Evolutionary conservation across 2,797 vertebrate genomes (phyloP), one percentile per base, ranked within the genome.

Genomic region (Zalophus californianus): DNA sequence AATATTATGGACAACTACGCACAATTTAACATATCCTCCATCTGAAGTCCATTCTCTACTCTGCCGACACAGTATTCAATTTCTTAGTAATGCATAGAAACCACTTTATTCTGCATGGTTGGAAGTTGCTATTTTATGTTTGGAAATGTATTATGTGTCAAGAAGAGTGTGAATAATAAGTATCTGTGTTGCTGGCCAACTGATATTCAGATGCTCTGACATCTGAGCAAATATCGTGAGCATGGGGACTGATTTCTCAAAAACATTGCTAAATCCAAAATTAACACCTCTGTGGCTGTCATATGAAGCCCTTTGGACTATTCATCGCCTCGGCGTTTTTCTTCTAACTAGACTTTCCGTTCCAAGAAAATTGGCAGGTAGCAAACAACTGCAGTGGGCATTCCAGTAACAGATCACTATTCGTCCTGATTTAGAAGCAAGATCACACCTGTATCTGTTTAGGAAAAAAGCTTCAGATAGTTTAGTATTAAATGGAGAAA

Each of bases 91-190:
- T 85, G 79, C 56, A 82, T 50, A 62, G 92, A 83, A 97, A 94
- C 64, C 58, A 85, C 91, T 97, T 97, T 78, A 96, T 97, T 97
- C 90, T 86, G 85, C 90, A 83, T 58, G 79, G 87, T 21, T 92
- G 78, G 44, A 96, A 83, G 91, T 84, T 97, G 92, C 87, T 96
- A 60, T 89, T 97, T 97, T 97, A 91, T 95, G 90, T 95, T 96
- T 95, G 44, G 77, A 95, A 94, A 92, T 96, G 62, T 54, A 96
- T 97, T 79, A 88, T 70, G 78, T 94, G 92, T 94, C 80, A 97
- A 97, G 91, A 97, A 86, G 11, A 77, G n/a, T 86, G 86, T 92
- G 94, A 93, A 94, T 96, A 95, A 94, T 87, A 92, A 95, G 94
- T 92, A 93, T n/a, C 64, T 66, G n/a, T 91, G n/a, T 86, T 86